These are phyloP conservation scores for Cichladusa arquata DNA, from an alignment of 2,113 vertebrate genomes.

Conservation along the genomic window DNA sequence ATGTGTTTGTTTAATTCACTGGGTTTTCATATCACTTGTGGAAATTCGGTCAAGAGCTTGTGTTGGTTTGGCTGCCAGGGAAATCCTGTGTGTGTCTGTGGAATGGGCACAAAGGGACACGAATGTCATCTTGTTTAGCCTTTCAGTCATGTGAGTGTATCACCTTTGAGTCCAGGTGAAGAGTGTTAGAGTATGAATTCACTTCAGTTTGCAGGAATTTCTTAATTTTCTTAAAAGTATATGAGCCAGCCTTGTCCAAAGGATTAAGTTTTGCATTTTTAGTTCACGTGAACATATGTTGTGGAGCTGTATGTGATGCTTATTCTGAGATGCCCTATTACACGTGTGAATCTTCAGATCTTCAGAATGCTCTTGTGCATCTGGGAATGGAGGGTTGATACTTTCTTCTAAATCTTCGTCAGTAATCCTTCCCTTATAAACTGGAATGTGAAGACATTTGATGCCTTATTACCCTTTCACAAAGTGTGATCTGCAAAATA, in stretches of 20 bases:
- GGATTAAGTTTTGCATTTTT: neutral
- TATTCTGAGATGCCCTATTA: neutral
- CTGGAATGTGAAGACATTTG: neutral
- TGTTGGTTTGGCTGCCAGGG: neutral
- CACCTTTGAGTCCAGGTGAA: neutral
- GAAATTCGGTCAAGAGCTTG: neutral
- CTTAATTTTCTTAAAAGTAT: neutral
- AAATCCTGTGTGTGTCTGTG: fast-evolving
- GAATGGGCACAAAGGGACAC: neutral
- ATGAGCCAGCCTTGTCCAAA: neutral
- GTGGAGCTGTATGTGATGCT: neutral
- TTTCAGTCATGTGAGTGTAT: neutral
- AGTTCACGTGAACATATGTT: neutral
- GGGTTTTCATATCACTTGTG: neutral
- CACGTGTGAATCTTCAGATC: neutral
- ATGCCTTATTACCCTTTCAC: neutral
- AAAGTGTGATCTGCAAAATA: neutral
- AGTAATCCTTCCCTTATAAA: neutral
- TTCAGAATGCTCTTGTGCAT: neutral
- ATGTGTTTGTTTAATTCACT: neutral
- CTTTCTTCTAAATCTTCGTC: neutral
- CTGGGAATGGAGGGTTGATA: neutral
- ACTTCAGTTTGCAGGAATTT: neutral
- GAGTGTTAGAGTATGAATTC: neutral
- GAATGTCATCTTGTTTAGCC: fast-evolving